These are phyloP conservation scores for Anhinga anhinga DNA, from an alignment of 2,113 vertebrate species.

Conservation along the genomic window DNA sequence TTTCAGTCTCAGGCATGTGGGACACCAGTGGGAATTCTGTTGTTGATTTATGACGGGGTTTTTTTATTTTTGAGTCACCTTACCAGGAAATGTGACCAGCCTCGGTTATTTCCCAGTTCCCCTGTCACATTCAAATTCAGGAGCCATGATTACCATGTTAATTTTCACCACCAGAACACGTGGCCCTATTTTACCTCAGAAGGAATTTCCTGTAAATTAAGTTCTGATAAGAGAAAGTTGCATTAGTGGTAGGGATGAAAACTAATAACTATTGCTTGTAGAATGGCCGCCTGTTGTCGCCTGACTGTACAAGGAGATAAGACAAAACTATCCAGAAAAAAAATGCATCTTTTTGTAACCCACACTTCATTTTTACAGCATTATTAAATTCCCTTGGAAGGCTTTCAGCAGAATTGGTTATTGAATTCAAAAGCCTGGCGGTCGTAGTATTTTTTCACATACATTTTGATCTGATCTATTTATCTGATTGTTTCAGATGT, in stretches of 20 bases:
- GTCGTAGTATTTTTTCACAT: background rate
- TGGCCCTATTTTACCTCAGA: background rate
- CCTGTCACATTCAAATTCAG: background rate
- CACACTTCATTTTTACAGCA: background rate
- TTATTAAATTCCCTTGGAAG: slow-evolving; percentile 30
- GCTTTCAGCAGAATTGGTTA: slow-evolving; percentile 32
- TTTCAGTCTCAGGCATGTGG: background rate
- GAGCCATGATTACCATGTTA: background rate
- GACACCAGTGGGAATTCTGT: background rate
- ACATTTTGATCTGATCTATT: slow-evolving; percentile 23
- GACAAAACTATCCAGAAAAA: background rate
- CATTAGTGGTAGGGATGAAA: background rate
- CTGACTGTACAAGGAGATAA: background rate
- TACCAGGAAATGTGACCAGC: background rate
- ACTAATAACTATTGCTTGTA: background rate
- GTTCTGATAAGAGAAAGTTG: background rate
- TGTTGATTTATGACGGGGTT: background rate
- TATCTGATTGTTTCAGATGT: background rate
- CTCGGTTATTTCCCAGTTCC: background rate
- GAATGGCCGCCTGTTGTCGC: background rate
- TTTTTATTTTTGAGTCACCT: background rate
- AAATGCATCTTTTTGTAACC: slow-evolving; percentile 20
- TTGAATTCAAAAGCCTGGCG: slow-evolving; percentile 49
- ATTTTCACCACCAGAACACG: background rate
- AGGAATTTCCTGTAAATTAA: background rate